phyloP scores from a whole-genome alignment of 1,140 invertebrate species.

The Doryteuthis pealeii region DNA sequence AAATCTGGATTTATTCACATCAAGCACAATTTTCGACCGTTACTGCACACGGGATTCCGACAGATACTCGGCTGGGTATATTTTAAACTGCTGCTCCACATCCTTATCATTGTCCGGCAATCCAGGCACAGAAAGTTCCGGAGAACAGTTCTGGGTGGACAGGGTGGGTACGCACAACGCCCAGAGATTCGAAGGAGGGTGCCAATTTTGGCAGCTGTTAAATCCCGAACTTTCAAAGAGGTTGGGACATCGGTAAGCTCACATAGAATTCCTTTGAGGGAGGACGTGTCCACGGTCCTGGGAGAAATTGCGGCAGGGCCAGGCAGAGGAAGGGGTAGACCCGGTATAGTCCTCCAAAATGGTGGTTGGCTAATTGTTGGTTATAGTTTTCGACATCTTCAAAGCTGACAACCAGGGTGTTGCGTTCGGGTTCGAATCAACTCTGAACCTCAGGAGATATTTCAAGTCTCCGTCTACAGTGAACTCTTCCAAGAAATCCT shows the following conservation, averaged over 20 bases:
- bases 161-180: constrained; percentile 96
- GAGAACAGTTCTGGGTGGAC: constrained; percentile 90
- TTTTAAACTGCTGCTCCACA: constrained; percentile 97
- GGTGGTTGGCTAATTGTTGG: constrained; percentile 85
- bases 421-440: constrained; percentile 82
- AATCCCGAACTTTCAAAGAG: constrained; percentile 86
- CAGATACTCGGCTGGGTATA: constrained; percentile 88
- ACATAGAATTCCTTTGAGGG: constrained; percentile 87
- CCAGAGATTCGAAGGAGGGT: constrained; percentile 93
- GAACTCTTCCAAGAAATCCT: constrained; percentile 90
- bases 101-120: constrained; percentile 90
- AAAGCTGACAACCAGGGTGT: constrained; percentile 92
- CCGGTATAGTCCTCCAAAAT: constrained; percentile 96
- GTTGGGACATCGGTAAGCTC: constrained; percentile 88
- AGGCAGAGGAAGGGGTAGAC: constrained; percentile 91
- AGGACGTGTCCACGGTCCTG: constrained; percentile 68
- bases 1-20: constrained; percentile 92
- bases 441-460: constrained; percentile 84
- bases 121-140: constrained; percentile 95
- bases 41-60: constrained; percentile 91
- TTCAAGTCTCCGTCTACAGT: constrained; percentile 76
- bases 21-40: constrained; percentile 87
- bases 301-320: constrained; percentile 88
- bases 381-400: constrained; percentile 95
- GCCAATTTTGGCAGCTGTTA: constrained; percentile 94